Conservation (phyloP, 2,113 vertebrate species). For the Ciconia maguari region DNA sequence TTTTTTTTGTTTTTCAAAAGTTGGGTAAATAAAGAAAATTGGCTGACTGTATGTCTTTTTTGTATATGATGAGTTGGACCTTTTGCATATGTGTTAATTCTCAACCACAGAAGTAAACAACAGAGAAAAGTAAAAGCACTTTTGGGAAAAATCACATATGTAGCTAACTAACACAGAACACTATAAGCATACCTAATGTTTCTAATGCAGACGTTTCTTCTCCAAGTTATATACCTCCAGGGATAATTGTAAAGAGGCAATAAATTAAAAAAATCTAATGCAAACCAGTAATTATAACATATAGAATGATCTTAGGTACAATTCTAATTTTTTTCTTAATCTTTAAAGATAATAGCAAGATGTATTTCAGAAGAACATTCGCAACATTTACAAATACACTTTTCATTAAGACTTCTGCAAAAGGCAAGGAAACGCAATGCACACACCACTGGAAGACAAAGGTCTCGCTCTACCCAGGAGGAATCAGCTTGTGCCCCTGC, state of each 20-base stretch:
- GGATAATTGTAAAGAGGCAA: constrained; percentile 82
- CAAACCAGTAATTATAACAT: constrained; percentile 72
- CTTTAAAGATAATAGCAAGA: constrained; percentile 27
- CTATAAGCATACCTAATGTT: constrained; percentile 84
- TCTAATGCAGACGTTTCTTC: constrained; percentile 87
- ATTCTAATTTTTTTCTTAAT: constrained; percentile 2
- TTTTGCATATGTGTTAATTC: constrained; percentile 56
- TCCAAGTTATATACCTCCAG: constrained; percentile 87
- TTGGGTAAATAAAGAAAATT: not conserved
- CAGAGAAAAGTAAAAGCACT: constrained; percentile 77
- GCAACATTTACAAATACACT: constrained; percentile 22
- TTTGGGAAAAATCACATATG: constrained; percentile 77
- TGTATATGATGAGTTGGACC: constrained; percentile 15
- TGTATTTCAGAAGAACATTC: constrained; percentile 51
- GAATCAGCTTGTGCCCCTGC: not conserved
- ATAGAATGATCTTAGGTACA: constrained; percentile 70
- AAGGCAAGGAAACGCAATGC: not conserved
- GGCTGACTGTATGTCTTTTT: not conserved
- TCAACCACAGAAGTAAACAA: constrained; percentile 76
- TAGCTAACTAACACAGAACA: constrained; percentile 84
- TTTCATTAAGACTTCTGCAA: not conserved
- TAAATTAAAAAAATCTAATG: constrained; percentile 82
- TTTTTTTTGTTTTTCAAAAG: not conserved
- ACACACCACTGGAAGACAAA: not conserved
- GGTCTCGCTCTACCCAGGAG: not conserved